Percentiles rank a stretch among this genome's conserved stretches.
phyloP scores from a whole-genome alignment of 2,113 vertebrate species.

The Misgurnus anguillicaudatus region DNA sequence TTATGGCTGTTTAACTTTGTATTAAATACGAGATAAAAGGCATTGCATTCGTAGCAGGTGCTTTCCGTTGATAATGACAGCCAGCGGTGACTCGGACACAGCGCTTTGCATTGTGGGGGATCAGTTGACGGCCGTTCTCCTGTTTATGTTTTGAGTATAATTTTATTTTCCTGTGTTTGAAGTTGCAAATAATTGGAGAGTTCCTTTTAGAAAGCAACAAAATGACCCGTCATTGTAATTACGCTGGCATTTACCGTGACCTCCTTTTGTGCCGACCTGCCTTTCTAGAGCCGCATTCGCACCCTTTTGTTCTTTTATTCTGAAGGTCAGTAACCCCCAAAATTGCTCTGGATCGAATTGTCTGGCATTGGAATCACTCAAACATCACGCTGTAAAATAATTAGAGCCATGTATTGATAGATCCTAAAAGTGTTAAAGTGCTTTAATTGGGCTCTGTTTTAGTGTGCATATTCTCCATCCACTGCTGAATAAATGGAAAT shows the following conservation, averaged over 20 bases:
- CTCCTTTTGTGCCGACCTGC: conserved; percentile 24
- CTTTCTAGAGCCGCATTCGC: neutral
- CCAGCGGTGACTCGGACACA: conserved; percentile 24
- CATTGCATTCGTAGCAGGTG: conserved; percentile 22
- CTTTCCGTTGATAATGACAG: conserved; percentile 28
- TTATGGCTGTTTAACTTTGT: conserved; percentile 24
- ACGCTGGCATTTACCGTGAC: conserved; percentile 20
- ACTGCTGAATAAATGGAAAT: neutral
- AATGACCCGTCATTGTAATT: conserved; percentile 24
- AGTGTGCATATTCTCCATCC: neutral
- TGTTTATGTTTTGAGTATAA: neutral
- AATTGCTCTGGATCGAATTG: conserved; percentile 27
- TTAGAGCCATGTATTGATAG: conserved; percentile 28
- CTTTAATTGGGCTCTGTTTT: conserved; percentile 25
- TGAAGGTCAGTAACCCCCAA: conserved; percentile 25
- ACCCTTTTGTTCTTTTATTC: neutral
- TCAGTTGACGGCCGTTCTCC: neutral
- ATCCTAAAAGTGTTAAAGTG: conserved; percentile 32
- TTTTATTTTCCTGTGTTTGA: conserved; percentile 5
- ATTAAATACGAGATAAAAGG: conserved; percentile 30
- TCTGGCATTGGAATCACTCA: neutral
- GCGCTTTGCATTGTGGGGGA: conserved; percentile 12
- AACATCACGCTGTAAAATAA: neutral
- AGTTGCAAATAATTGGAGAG: conserved; percentile 4
- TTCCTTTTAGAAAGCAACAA: conserved; percentile 16